These are phyloP conservation scores for Eulemur albifrons DNA, from an alignment of 2,797 vertebrate genomes.

Conservation along the genomic window DNA sequence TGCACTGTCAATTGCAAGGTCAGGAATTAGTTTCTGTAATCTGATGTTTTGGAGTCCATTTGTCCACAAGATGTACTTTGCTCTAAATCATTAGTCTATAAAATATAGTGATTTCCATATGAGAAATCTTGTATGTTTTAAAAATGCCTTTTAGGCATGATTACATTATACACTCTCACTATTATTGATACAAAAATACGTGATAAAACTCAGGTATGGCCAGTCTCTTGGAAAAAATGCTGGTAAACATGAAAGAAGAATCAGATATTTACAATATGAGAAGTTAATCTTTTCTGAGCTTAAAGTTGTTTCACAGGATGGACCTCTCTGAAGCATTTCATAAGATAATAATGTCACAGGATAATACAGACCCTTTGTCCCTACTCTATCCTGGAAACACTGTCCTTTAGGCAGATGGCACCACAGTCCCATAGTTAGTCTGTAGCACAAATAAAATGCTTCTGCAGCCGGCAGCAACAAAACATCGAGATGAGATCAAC, in stretches of 20 bases:
- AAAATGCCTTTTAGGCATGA: background rate
- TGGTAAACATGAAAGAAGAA: background rate
- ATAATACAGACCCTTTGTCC: background rate
- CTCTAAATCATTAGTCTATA: background rate
- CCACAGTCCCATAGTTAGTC: background rate
- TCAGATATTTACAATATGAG: background rate
- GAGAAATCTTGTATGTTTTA: background rate
- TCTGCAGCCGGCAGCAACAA: too few relatives aligned
- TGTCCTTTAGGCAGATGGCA: background rate
- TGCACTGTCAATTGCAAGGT: background rate
- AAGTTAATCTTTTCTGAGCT: background rate
- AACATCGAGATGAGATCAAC: background rate
- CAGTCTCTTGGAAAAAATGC: background rate
- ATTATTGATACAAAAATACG: background rate
- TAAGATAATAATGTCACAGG: background rate
- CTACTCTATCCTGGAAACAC: background rate
- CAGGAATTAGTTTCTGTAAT: background rate
- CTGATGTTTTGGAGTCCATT: background rate
- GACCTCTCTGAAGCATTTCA: background rate
- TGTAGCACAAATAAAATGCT: background rate
- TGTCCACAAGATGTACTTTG: background rate
- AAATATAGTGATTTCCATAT: background rate
- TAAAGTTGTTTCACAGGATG: background rate
- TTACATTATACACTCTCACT: background rate
- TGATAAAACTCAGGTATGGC: background rate